These are phyloP conservation scores for Incurvaria masculella DNA, from an alignment of 2,888 invertebrate genomes.

Conservation along the genomic window DNA sequence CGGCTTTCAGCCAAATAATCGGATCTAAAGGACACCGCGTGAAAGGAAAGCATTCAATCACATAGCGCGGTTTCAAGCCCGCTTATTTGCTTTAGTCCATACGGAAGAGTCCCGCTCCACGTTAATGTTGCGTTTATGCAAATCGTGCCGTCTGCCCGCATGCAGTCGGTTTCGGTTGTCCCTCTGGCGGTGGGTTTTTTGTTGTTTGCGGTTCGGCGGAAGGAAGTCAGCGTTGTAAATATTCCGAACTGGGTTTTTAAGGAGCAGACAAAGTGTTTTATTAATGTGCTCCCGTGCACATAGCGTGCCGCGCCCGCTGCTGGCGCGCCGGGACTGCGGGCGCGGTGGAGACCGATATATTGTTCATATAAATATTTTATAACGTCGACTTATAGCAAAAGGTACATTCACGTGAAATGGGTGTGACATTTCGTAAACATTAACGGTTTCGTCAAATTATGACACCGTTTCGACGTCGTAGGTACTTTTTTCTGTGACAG, in stretches of 20 bases:
- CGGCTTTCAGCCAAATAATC: neutral
- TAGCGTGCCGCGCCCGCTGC: too few species aligned
- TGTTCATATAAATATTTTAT: too few species aligned
- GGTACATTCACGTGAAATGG: too few species aligned
- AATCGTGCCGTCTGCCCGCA: constrained; percentile 28
- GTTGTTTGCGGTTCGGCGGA: constrained; percentile 36
- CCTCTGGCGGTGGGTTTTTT: constrained; percentile 43
- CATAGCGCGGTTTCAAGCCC: constrained; percentile 29
- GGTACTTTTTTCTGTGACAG: too few species aligned
- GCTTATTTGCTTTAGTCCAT: constrained; percentile 40
- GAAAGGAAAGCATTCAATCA: constrained; percentile 40
- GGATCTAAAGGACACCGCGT: constrained; percentile 20
- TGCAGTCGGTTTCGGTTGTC: constrained; percentile 36
- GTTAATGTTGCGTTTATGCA: constrained; percentile 52
- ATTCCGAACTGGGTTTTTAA: neutral
- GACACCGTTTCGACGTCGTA: too few species aligned
- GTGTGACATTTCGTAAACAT: too few species aligned
- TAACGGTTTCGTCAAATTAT: too few species aligned
- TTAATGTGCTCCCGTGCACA: neutral
- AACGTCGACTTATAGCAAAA: too few species aligned
- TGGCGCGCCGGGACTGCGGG: too few species aligned
- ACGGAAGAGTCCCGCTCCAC: constrained; percentile 20
- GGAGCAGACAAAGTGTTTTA: neutral
- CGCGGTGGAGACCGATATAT: too few species aligned
- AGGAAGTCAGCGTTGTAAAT: constrained; percentile 4